A percentile compares a stretch with the other conserved stretches of the same genome.
phyloP scores from a whole-genome alignment of 2,888 invertebrate species.

The Scrobipalpa costella region DNA sequence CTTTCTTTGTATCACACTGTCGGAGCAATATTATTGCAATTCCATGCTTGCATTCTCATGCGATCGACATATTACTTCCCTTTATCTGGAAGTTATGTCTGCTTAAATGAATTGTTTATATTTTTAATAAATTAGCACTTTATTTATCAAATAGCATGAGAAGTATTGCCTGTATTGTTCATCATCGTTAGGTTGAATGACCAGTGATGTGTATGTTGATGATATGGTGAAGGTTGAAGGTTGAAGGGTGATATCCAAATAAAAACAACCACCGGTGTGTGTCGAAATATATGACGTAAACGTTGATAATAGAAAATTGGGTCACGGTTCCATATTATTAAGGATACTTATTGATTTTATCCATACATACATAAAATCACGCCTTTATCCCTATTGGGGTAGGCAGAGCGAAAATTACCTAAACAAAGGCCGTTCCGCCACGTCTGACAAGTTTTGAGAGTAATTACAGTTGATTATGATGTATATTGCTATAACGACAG shows the following conservation, averaged over 20 bases:
- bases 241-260: neutral
- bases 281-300: neutral
- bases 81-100: conserved; percentile 2
- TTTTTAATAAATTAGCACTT: neutral
- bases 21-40: neutral
- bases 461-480: too few relatives aligned
- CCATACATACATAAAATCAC: too few relatives aligned
- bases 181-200: conserved; percentile 4
- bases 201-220: neutral
- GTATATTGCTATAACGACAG: too few relatives aligned
- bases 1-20: neutral
- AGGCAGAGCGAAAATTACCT: too few relatives aligned
- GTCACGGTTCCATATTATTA: neutral
- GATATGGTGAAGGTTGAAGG: neutral
- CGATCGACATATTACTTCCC: neutral
- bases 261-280: neutral
- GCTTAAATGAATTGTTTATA: neutral
- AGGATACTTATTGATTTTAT: too few relatives aligned
- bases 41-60: neutral
- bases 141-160: conserved; percentile 2
- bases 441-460: too few relatives aligned
- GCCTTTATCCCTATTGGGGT: too few relatives aligned
- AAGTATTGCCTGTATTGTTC: neutral
- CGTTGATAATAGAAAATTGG: neutral
- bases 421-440: too few relatives aligned